phyloP scores from a whole-genome alignment of 1,140 invertebrate species.

The Phymorhynchus buccinoides region DNA sequence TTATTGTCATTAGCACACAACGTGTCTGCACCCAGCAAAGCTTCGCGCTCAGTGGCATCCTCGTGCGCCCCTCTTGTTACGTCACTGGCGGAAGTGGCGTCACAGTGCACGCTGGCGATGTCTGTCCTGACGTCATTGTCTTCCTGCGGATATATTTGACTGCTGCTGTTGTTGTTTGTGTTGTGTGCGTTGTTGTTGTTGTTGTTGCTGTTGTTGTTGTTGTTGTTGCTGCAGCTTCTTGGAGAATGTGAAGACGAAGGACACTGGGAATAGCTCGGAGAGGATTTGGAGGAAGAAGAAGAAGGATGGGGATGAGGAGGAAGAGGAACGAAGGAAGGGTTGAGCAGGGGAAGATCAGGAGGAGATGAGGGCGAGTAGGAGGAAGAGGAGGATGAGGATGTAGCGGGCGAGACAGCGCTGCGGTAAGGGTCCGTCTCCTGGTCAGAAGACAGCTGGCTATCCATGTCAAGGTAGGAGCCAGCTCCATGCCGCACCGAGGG shows the following conservation, averaged over 20 bases:
- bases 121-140: background rate
- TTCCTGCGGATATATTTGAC: background rate
- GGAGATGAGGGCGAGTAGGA: background rate
- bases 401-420: background rate
- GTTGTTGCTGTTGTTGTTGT: background rate
- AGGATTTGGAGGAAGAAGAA: background rate
- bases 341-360: background rate
- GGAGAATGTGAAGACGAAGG: too few relatives aligned
- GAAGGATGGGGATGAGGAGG: background rate
- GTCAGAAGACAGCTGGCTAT: conserved; percentile 28
- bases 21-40: background rate
- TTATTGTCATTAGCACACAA: background rate
- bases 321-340: background rate
- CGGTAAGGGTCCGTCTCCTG: background rate
- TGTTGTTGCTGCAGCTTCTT: background rate
- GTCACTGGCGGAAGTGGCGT: background rate
- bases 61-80: background rate
- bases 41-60: background rate
- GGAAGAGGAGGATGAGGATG: background rate
- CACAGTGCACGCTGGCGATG: background rate
- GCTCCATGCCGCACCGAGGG: background rate
- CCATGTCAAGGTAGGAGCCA: background rate
- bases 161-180: too few relatives aligned
- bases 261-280: background rate
- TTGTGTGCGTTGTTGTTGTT: background rate